Evolutionary conservation across 2,113 vertebrate genomes (phyloP).

Genomic region (Anguilla japonica): DNA sequence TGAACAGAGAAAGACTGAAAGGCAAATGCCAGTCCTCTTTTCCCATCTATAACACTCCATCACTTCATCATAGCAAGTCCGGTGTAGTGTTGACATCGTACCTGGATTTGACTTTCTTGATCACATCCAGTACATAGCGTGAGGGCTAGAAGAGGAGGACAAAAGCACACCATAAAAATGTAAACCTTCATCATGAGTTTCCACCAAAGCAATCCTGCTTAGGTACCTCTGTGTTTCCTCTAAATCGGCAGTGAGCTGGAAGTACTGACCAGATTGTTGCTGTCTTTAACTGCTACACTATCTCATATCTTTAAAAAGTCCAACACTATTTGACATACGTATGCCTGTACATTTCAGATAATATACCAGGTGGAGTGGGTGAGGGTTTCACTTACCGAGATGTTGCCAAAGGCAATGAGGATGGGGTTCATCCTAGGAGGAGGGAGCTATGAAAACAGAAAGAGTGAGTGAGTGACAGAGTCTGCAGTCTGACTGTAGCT

Average conservation of each 20-base stretch:
- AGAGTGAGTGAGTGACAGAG: not conserved
- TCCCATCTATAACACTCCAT: not conserved
- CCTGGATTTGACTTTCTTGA: constrained; percentile 94
- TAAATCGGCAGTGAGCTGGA: not conserved
- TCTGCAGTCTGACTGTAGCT: not conserved
- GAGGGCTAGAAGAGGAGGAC: constrained; percentile 74
- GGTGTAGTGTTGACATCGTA: constrained; percentile 50
- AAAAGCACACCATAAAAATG: constrained; percentile 6
- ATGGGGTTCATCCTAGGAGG: constrained; percentile 79
- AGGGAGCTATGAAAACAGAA: constrained; percentile 76
- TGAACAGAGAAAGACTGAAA: not conserved
- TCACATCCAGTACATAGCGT: constrained; percentile 83
- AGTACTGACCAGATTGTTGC: not conserved
- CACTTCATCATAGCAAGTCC: not conserved
- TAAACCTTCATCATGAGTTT: not conserved
- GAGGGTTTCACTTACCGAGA: constrained; percentile 76
- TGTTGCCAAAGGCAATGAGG: constrained; percentile 81
- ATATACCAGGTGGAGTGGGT: not conserved
- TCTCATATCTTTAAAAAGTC: too few relatives aligned
- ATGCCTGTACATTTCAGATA: not conserved
- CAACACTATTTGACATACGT: not conserved
- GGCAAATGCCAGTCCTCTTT: not conserved
- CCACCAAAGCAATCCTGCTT: not conserved
- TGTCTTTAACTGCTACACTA: too few relatives aligned
- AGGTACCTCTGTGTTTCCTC: not conserved